Evolutionary conservation across 2,113 vertebrate genomes (phyloP), one percentile per base, ranked within the genome.

Genomic region (Eudyptes chrysolophus): DNA sequence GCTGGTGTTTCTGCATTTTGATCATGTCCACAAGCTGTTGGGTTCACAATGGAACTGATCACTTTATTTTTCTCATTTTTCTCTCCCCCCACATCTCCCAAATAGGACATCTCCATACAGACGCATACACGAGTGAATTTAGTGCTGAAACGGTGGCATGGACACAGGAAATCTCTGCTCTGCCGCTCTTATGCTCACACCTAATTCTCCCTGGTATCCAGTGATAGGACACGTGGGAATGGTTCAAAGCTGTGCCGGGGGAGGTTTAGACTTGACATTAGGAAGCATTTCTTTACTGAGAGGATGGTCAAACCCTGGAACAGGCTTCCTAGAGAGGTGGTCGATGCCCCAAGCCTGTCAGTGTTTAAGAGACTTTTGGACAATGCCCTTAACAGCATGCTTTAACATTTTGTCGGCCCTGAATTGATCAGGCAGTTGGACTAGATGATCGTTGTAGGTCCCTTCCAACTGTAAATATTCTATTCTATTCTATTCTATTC

Each of bases 1-100:
- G 93, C 88, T 65, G 95, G 87, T 95, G 78, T 81, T 97, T 96
- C 88, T 80, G 69, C 93, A 54, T 91, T 92, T 94, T 89, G 94
- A 81, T 92, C 93, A 22, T 94, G 93, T 96, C 94, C 94, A 54
- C 72, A 81, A 91, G 85, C 87, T 94, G 49, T 21, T 75, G 77
- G 77, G 44, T 27, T 96, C 92, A 93, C 80, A 91, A n/a, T 42
- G 80, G 85, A 74, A 78, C 69, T 7, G 74, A 65, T 66, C 1
- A 0, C 26, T 95, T 87, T 10, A 4, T 48, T 85, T 16, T 26
- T 74, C 84, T 89, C 44, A 8, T 66, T 87, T 85, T 44, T 44
- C 22, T 54, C 19, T 27, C 2, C 9, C 9, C 7, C 12, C 7
- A 2, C 20, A 13, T 34, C 72, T 84, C 38, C 44, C 19, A 72